Evolutionary conservation across 1,140 invertebrate genomes (phyloP), one percentile per base, ranked within the genome.

Genomic region (Caerostris darwini): DNA sequence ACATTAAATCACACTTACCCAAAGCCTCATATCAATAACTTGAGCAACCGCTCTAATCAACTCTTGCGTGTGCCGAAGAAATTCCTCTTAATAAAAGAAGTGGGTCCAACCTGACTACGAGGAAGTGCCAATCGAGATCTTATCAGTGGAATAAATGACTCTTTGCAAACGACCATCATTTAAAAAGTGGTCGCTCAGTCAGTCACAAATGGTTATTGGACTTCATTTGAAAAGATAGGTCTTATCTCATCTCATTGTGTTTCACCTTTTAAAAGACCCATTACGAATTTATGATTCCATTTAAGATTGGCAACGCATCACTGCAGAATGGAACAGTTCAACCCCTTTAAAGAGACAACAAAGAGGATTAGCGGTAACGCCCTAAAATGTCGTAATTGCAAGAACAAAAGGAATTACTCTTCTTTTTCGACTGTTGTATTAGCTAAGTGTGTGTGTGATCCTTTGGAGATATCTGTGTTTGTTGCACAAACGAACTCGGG

Each of bases 281-380:
- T n/a, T 59, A n/a, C 56, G 57, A 85, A 85, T 56, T 58, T 85
- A 85, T 85, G 83, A 57, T 14, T 85, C 83, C 83, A 10, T 85
- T n/a, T 19, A 81, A 7, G 34, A 12, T 81, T 81, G 10, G 34
- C 50, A 19, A 85, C 56, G 83, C 83, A 50, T 58, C 83, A 34
- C 83, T 85, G 71, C 57, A 7, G 3, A 8, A 17, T 12, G 56
- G 7, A 85, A 50, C 50, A 57, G 56, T 85, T n/a, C 12, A 54
- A 53, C 34, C 54, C 61, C 61, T 34, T 34, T 34, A 12, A 10
- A 59, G n/a, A 58, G 57, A 85, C 83, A 85, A 58, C 56, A 57
- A 34, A 58, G 57, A 58, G 54, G 56, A 82, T 53, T 3, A 12
- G 71, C 8, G 34, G 71, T 77, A 77, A 34, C 34, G 8, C 34